These are phyloP conservation scores for Pelobates fuscus DNA, from an alignment of 2,113 vertebrate species.

Conservation along the genomic window DNA sequence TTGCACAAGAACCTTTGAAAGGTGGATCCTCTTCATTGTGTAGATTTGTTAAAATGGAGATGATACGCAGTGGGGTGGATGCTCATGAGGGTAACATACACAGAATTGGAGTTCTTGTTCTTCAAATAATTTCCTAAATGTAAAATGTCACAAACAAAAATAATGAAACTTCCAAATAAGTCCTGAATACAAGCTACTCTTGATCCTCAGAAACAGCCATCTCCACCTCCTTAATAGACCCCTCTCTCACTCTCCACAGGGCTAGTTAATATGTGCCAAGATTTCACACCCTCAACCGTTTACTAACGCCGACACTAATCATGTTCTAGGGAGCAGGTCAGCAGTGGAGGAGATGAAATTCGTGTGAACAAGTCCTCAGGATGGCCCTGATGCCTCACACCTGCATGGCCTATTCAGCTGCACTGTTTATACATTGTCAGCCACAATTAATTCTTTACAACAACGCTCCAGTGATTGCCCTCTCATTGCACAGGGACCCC, in stretches of 20 bases:
- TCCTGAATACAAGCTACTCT: too few relatives aligned
- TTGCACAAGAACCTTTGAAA: too few relatives aligned
- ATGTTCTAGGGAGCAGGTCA: slow-evolving; percentile 69
- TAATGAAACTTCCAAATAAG: too few relatives aligned
- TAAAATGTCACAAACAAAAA: too few relatives aligned
- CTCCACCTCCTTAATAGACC: slow-evolving; percentile 58
- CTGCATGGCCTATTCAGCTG: slow-evolving; percentile 77
- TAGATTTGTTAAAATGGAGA: too few relatives aligned
- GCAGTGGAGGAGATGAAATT: slow-evolving; percentile 65
- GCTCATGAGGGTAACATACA: too few relatives aligned
- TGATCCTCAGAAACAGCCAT: background rate
- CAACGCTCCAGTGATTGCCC: slow-evolving; percentile 69
- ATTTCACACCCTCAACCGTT: slow-evolving; percentile 67
- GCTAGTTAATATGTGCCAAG: slow-evolving; percentile 67
- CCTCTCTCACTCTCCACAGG: slow-evolving; percentile 48
- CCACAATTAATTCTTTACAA: slow-evolving; percentile 79
- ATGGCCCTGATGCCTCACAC: slow-evolving; percentile 74
- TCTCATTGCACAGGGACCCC: slow-evolving; percentile 71
- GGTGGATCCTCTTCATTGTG: too few relatives aligned
- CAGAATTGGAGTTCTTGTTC: too few relatives aligned
- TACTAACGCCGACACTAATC: slow-evolving; percentile 69
- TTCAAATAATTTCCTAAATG: too few relatives aligned
- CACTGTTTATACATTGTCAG: slow-evolving; percentile 81
- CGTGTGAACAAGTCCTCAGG: slow-evolving; percentile 72
- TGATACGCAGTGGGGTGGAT: too few relatives aligned